Percentiles rank a stretch among this genome's conserved stretches.
Conservation (phyloP, 2,888 invertebrate species). For the Diarsia dahlii region DNA sequence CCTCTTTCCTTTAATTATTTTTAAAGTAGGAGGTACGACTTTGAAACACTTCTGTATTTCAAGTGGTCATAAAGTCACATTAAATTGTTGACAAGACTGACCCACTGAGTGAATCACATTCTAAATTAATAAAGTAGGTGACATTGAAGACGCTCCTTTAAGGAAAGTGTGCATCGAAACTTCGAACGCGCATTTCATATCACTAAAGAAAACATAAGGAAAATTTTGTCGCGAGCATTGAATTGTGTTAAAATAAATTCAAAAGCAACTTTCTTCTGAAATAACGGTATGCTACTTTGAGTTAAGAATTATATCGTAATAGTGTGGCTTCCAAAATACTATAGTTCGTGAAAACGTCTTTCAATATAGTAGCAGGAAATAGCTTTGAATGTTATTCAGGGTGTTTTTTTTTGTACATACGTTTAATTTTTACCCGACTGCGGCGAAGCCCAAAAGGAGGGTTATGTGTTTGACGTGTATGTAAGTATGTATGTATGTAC, state of each 20-base stretch:
- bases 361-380: too few species aligned
- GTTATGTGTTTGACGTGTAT: too few species aligned
- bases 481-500: too few species aligned
- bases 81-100: not conserved
- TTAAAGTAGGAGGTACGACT: not conserved
- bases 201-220: not conserved
- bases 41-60: not conserved
- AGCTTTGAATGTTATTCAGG: too few species aligned
- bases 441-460: too few species aligned
- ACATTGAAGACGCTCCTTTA: not conserved
- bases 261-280: not conserved
- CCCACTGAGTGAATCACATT: slow-evolving; percentile 21
- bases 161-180: not conserved
- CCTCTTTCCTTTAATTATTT: not conserved
- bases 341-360: too few species aligned
- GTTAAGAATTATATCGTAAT: not conserved
- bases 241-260: not conserved
- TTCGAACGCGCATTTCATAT: not conserved
- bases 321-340: too few species aligned
- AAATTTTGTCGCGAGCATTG: not conserved
- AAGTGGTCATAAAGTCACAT: slow-evolving; percentile 5
- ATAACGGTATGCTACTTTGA: not conserved
- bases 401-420: too few species aligned
- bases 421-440: too few species aligned
- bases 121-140: slow-evolving; percentile 20